Evolutionary conservation across 2,888 invertebrate species (phyloP).

Genomic region (Dichetophora obliterata): DNA sequence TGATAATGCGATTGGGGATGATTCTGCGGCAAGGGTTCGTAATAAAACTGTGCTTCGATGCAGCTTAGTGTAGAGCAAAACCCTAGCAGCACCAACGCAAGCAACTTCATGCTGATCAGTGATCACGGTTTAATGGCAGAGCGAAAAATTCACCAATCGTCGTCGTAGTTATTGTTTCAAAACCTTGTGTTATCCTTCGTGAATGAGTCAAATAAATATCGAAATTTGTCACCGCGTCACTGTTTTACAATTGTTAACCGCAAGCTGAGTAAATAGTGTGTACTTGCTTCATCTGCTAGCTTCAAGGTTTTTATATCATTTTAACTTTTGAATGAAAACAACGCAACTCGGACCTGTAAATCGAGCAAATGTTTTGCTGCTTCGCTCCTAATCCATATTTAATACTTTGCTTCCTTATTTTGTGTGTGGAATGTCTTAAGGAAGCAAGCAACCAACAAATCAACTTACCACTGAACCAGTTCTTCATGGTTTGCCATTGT

Average conservation of each 20-base stretch:
- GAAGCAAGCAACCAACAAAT: not conserved
- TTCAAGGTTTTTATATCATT: constrained; percentile 32
- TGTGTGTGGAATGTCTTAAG: constrained; percentile 22
- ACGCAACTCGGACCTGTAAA: not conserved
- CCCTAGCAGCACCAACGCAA: not conserved
- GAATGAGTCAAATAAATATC: not conserved
- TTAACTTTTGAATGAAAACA: not conserved
- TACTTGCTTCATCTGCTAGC: not conserved
- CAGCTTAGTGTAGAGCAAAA: constrained; percentile 19
- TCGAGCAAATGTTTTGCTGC: not conserved
- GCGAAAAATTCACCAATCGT: not conserved
- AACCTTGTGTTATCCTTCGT: not conserved
- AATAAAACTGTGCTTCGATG: constrained; percentile 31
- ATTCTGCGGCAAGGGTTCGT: not conserved
- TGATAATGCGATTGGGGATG: constrained; percentile 11
- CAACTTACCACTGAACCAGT: not conserved
- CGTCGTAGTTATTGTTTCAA: not conserved
- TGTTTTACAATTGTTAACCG: constrained; percentile 7
- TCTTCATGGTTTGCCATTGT: constrained; percentile 12
- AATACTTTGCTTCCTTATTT: constrained; percentile 32
- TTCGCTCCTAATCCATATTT: not conserved
- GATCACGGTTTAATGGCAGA: not conserved
- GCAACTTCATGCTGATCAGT: not conserved
- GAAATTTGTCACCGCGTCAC: not conserved
- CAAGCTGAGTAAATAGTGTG: not conserved